Evolutionary conservation across 2,113 vertebrate genomes (phyloP).

Genomic region (Myotis lucifugus): DNA sequence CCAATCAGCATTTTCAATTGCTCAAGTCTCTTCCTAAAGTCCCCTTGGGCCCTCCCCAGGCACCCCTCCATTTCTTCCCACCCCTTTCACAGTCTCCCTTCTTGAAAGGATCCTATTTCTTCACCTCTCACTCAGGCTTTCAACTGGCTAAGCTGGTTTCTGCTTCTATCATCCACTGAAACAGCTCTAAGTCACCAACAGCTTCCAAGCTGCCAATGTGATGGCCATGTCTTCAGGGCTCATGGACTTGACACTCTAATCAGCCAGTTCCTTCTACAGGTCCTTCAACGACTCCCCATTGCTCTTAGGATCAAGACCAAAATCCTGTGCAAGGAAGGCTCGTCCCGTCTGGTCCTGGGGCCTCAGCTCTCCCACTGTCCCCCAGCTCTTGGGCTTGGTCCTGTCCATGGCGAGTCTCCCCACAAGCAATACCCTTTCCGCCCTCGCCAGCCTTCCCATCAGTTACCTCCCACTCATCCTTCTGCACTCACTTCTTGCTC

Average conservation of each 20-base stretch:
- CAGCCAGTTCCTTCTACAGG: not conserved
- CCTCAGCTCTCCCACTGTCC: not conserved
- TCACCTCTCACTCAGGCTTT: not conserved
- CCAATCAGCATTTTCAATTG: not conserved
- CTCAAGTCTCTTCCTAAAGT: not conserved
- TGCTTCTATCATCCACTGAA: not conserved
- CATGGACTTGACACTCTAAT: not conserved
- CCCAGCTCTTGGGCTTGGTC: not conserved
- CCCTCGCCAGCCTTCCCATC: accelerated
- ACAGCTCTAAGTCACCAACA: not conserved
- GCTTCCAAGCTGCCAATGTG: not conserved
- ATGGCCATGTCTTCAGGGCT: not conserved
- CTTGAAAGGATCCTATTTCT: not conserved
- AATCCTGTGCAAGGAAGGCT: not conserved
- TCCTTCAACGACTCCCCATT: not conserved
- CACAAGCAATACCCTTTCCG: not conserved
- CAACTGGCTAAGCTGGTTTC: not conserved
- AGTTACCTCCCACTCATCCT: not conserved
- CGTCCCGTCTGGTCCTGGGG: not conserved
- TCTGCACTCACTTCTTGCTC: too few species aligned
- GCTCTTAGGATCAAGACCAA: not conserved
- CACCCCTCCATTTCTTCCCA: not conserved
- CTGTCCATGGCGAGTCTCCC: not conserved
- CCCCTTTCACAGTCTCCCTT: not conserved
- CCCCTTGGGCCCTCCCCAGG: not conserved